Evolutionary conservation across 2,113 vertebrate species (phyloP), one percentile per base, ranked within the genome.

Genomic region (Cebidichthys violaceus): DNA sequence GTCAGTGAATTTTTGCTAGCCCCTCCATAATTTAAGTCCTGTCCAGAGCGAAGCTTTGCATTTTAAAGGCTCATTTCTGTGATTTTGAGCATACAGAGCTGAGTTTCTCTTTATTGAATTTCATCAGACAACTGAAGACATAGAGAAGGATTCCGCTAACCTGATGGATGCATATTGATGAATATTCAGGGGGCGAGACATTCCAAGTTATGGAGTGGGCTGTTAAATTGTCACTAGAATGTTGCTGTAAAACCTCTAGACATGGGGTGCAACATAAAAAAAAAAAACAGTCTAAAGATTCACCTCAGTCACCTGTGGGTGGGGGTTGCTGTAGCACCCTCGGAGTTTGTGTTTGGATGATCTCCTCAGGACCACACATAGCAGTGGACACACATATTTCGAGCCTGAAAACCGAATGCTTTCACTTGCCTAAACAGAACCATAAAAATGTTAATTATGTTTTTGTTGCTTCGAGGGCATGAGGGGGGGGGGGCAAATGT

Each of bases 1-100:
- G 52, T 74, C 60, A 39, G 60, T 11, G 55, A 35, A 69, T 69
- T 82, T 88, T 76, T 71, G 79, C 65, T 60, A 2, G 7, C 60
- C 64, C 13, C 6, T 27, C 62, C 68, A 83, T 86, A 76, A 75
- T 81, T 78, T 81, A 75, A 78, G 65, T 67, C 22, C 13, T 0
- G 10, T 77, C 59, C 41, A 50, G 31, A 70, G 73, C 65, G 14
- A 77, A 9, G 41, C 57, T 84, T 85, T 79, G 43, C 50, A 79
- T 76, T 45, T 74, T 45, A 70, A 81, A 70, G 20, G 35, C 15
- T 20, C 31, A 27, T 35, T 14, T 70, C 68, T 69, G 27, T 35
- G 24, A 78, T 67, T 62, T 68, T 41, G 66, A 1, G 1, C 29
- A 65, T 20, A 18, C 9, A 55, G 7, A 39, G 50, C 4, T 6